Evolutionary conservation across 2,888 invertebrate genomes (phyloP).

Genomic region (Chrysopilus asiliformis): DNA sequence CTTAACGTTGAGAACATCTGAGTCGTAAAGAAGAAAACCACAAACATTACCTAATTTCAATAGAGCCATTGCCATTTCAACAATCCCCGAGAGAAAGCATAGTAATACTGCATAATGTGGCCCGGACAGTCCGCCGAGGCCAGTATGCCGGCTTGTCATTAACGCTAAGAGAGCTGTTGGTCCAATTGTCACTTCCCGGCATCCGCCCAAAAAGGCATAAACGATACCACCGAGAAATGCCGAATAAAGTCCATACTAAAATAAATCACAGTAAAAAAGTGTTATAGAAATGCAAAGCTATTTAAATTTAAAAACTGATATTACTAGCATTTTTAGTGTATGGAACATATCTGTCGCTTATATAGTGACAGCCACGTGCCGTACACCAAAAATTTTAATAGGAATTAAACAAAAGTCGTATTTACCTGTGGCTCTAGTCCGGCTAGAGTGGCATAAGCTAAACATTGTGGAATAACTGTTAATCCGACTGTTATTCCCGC

Average conservation of each 20-base stretch:
- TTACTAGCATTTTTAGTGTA: too few species aligned
- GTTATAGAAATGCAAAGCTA: too few species aligned
- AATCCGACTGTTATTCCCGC: conserved; percentile 88
- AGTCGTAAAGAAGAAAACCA: too few species aligned
- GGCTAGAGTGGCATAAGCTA: conserved; percentile 84
- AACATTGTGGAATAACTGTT: conserved; percentile 83
- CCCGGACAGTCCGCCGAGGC: conserved; percentile 34
- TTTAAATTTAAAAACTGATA: background rate
- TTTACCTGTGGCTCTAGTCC: conserved; percentile 71
- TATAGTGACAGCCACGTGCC: too few species aligned
- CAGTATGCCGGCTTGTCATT: conserved; percentile 61
- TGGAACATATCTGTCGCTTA: too few species aligned
- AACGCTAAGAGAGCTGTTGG: conserved; percentile 90
- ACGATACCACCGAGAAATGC: conserved; percentile 89
- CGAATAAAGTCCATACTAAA: conserved; percentile 87
- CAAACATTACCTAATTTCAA: conserved; percentile 55
- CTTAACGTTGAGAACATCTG: background rate
- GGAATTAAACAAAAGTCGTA: too few species aligned
- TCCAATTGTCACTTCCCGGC: conserved; percentile 75
- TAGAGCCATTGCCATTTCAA: conserved; percentile 69
- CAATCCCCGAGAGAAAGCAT: conserved; percentile 68
- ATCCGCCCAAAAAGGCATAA: conserved; percentile 79
- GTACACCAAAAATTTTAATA: background rate
- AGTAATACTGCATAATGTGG: conserved; percentile 69
- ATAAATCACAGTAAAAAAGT: too few species aligned